Conservation (phyloP, 2,113 vertebrate genomes). For the Plectropomus leopardus region DNA sequence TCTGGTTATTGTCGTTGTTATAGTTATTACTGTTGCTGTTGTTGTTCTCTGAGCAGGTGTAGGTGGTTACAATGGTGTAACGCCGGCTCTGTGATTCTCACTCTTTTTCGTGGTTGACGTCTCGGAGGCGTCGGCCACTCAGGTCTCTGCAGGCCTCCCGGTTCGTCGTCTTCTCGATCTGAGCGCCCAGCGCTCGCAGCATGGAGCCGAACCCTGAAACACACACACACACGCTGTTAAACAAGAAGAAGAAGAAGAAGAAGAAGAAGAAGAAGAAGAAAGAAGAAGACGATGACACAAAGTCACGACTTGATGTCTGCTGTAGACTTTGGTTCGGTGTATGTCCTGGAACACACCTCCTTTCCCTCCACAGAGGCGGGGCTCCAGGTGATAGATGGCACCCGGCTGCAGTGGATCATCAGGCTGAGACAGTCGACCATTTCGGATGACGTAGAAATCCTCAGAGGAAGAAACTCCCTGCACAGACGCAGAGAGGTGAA, state of each 20-base stretch:
- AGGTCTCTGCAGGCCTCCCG: conserved; percentile 96
- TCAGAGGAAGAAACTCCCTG: conserved; percentile 81
- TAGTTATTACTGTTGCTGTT: too few relatives aligned
- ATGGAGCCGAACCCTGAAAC: conserved; percentile 95
- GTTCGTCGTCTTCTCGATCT: conserved; percentile 99
- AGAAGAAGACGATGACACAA: too few relatives aligned
- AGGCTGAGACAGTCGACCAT: conserved; percentile 74
- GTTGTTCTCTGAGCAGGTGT: too few relatives aligned
- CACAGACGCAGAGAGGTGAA: neutral
- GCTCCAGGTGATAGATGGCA: conserved; percentile 89
- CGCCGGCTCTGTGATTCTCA: conserved; percentile 67
- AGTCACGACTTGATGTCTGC: too few relatives aligned
- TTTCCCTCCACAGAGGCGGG: conserved; percentile 93
- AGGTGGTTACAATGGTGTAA: neutral
- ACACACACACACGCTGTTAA: neutral
- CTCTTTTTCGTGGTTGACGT: conserved; percentile 99
- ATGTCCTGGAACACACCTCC: conserved; percentile 86
- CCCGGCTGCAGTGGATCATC: conserved; percentile 85
- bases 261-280: neutral
- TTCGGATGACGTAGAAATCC: conserved; percentile 88
- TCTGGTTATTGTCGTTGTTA: too few relatives aligned
- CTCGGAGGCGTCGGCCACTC: conserved; percentile 94
- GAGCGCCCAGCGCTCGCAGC: conserved; percentile 96
- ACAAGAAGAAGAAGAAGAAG: conserved; percentile 5
- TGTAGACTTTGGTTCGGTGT: neutral